Evolutionary conservation across 2,797 vertebrate genomes (phyloP), one percentile per base, ranked within the genome.

Genomic region (Karalla daura): DNA sequence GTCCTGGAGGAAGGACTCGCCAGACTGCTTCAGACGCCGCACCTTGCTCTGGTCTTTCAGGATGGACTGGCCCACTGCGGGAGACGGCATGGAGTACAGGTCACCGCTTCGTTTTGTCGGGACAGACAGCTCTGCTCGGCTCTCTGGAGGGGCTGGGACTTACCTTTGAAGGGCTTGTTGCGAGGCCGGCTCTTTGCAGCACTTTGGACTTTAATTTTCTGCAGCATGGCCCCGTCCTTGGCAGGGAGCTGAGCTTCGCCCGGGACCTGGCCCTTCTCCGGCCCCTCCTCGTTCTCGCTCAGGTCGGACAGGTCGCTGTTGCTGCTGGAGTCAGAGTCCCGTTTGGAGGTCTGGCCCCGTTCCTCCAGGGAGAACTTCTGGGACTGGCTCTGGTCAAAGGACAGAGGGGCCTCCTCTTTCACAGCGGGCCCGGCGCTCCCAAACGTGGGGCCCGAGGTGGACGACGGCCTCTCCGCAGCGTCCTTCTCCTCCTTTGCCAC

Each of bases 301-400:
- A 99, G 87, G 89, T 99, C 98, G 66, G 97, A 99, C 69, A 99
- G 88, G 86, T 99, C 98, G 39, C 97, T 99, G 89, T 99, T 98
- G 78, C 95, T 95, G 84, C 97, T 98, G 46, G 96, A 98, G 80
- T 99, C 98, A 0, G 97, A 98, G 86, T 99, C 98, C 27, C 93
- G 95, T 88, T 96, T 99, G 35, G 95, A 95, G 0, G 92, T 93
- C 61, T 97, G 94, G 71, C 95, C 94, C 55, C 98, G 93, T 58
- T 99, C 97, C 86, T 99, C 98, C 78, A 99, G 84, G 8, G 91
- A 90, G 88, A 98, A 99, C 86, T 96, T 97, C 88, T 97, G 97
- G 54, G 96, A 93, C 84, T 95, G 95, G 50, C 41, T 81, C 90
- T 96, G 95, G 46, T 94, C 92, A 89, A 99, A 98, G 45, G 93